Evolutionary conservation across 2,113 vertebrate species (phyloP).

Genomic region (Laticauda colubrina): DNA sequence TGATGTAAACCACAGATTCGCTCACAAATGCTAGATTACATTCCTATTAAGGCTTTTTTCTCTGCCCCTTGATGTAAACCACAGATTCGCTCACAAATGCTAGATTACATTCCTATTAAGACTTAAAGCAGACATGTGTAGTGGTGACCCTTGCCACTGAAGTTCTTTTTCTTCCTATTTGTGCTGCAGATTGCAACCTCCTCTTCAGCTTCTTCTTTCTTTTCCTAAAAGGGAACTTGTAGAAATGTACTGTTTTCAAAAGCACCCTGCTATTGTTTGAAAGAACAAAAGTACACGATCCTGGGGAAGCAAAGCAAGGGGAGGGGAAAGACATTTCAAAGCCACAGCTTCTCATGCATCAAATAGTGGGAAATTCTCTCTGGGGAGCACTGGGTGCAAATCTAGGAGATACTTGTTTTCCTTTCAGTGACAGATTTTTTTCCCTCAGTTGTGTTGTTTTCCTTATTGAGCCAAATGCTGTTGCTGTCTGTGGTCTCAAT

Average conservation of each 20-base stretch:
- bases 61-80: not conserved
- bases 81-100: conserved; percentile 15
- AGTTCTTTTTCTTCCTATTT: conserved; percentile 26
- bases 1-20: conserved; percentile 14
- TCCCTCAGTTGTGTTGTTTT: not conserved
- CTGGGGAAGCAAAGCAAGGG: not conserved
- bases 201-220: conserved; percentile 40
- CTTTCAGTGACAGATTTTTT: not conserved
- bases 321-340: not conserved
- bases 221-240: conserved; percentile 15
- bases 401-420: not conserved
- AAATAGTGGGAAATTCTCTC: not conserved
- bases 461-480: not conserved
- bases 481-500: not conserved
- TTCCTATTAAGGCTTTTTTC: conserved; percentile 11
- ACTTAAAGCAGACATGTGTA: conserved; percentile 20
- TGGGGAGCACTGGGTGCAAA: not conserved
- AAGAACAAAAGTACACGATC: not conserved
- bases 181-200: conserved; percentile 38
- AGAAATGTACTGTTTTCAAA: conserved; percentile 24
- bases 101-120: not conserved
- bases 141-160: conserved; percentile 39
- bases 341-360: not conserved
- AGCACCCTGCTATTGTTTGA: conserved; percentile 30
- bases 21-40: not conserved